Base-by-base conservation (phyloP, 2,888 invertebrate genomes). In the Norana najaformis region DNA sequence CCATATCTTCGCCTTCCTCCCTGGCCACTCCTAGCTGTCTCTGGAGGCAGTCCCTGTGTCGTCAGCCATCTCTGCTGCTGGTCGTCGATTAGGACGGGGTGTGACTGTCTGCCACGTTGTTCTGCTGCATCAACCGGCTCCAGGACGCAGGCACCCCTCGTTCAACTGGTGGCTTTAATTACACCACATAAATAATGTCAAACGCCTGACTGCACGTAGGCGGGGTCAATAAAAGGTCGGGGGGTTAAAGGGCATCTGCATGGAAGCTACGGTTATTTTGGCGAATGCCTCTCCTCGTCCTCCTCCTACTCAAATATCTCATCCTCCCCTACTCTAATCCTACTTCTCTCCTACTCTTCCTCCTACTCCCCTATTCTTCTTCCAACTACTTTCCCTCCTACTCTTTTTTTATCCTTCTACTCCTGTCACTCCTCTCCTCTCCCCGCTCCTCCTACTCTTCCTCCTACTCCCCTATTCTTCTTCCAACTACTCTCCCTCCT, bases 1-100 rank as follows among this genome's bases (percentile, higher is more conserved):
- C 30, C 69, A 69, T 69, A n/a, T 69, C 69, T n/a, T n/a, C n/a
- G n/a, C 69, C 69, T 69, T 69, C 69, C n/a, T 53, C 69, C 69
- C n/a, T 69, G 69, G 69, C 69, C 69, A 69, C 69, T 69, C 30
- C 69, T 69, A 69, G 4, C 47, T 47, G 47, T 47, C 47, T 47
- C n/a, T 1, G 69, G 69, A 0, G 11, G 69, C 23, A 47, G 30
- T 69, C 69, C 69, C 69, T 69, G 11, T 11, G 69, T 30, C n/a
- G n/a, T n/a, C n/a, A 6, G 69, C n/a, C 69, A 69, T n/a, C 69
- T n/a, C 30, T 69, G n/a, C 69, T 0, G n/a, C 69, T n/a, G 30
- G 69, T 69, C 1, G 69, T 69, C 69, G 11, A 69, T 6, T 6
- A 8, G 13, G 69, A 69, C 69, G n/a, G n/a, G 8, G 11, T 69